A percentile compares a stretch with the other conserved stretches of the same genome.
phyloP scores from a whole-genome alignment of 1,140 invertebrate genomes.

The Plodia interpunctella region DNA sequence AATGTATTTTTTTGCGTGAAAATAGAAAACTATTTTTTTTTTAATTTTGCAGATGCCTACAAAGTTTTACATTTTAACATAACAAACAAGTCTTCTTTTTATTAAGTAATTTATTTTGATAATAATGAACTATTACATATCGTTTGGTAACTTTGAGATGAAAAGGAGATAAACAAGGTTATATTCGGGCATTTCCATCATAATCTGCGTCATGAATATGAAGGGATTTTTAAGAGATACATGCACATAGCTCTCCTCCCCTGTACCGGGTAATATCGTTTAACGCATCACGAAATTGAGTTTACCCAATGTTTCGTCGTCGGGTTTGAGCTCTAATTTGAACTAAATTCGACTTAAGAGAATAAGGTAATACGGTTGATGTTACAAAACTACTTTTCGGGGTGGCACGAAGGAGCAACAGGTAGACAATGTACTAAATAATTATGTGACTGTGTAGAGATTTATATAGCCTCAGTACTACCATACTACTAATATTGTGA shows the following conservation, averaged over 20 bases:
- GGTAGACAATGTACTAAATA: background rate
- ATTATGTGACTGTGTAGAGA: background rate
- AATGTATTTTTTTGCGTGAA: too few relatives aligned
- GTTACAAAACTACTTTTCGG: background rate
- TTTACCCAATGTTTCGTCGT: slow-evolving; percentile 34
- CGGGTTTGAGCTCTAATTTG: slow-evolving; percentile 14
- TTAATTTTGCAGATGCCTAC: too few relatives aligned
- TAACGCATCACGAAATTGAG: slow-evolving; percentile 34
- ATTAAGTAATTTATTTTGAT: too few relatives aligned
- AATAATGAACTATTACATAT: too few relatives aligned
- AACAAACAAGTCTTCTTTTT: too few relatives aligned
- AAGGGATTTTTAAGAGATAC: slow-evolving; percentile 22
- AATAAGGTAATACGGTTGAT: background rate
- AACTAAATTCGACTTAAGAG: background rate
- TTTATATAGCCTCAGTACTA: too few relatives aligned
- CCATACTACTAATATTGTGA: too few relatives aligned
- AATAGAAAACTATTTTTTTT: too few relatives aligned
- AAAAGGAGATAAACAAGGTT: slow-evolving; percentile 16
- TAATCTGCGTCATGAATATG: slow-evolving; percentile 22
- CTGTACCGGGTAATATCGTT: slow-evolving; percentile 28
- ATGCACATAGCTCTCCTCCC: slow-evolving; percentile 11
- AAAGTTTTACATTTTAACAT: too few relatives aligned
- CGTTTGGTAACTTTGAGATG: background rate
- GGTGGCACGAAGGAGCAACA: background rate
- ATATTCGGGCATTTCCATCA: slow-evolving; percentile 19